Conservation (phyloP, 2,888 invertebrate genomes). For the Pristionchus mayeri region DNA sequence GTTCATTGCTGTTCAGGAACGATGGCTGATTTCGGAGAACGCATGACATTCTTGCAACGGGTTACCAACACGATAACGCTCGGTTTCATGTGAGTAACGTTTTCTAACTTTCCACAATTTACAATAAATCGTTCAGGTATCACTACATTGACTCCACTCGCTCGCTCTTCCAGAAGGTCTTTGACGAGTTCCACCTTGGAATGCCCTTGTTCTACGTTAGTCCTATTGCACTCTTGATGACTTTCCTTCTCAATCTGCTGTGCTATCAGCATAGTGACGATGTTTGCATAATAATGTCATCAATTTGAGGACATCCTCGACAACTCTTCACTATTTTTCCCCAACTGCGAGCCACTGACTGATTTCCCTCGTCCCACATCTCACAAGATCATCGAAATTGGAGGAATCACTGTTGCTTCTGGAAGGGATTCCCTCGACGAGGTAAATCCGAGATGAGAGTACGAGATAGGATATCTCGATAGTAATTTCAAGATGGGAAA, state of each 20-base stretch:
- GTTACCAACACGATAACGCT: not conserved
- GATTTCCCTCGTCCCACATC: conserved; percentile 39
- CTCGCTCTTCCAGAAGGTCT: not conserved
- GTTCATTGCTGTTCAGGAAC: no score
- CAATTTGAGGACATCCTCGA: not conserved
- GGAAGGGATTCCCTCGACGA: not conserved
- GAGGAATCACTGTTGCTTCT: conserved; percentile 16
- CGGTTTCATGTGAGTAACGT: not conserved
- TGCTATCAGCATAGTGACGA: no score
- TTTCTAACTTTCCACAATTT: no score
- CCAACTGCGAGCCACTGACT: conserved; percentile 19
- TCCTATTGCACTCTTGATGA: no score
- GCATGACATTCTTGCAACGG: conserved; percentile 29
- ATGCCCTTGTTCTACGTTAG: no score
- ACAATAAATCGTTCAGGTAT: no score
- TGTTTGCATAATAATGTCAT: no score
- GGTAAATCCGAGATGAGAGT: no score
- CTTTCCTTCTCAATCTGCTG: no score
- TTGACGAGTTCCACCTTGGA: no score
- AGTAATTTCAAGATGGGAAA: no score
- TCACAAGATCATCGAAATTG: conserved; percentile 48
- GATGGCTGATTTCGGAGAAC: conserved; percentile 3
- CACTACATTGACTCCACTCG: not conserved
- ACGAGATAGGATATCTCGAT: no score
- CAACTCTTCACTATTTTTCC: not conserved